Base-by-base conservation (phyloP, 2,113 vertebrate species). In the Heterotilapia buettikoferi region DNA sequence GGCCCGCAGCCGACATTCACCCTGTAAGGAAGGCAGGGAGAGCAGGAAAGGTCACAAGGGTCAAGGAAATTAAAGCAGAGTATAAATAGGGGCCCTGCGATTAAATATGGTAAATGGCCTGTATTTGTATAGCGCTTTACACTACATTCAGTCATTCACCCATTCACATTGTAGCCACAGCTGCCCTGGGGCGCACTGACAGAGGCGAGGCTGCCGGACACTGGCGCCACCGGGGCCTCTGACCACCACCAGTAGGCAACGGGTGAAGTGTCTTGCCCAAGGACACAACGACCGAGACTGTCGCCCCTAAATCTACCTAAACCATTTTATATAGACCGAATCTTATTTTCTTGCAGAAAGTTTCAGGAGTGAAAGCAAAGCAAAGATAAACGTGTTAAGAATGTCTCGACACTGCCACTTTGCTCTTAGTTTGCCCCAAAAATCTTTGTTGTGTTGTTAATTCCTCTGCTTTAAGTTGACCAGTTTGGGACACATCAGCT, bases 1-100 rank as follows among this genome's bases (percentile, higher is more conserved):
- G 98, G 98, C 84, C 99, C 99, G 26, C 99, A 99, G 96, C 99
- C 99, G 90, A 99, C 98, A 47, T 99, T 99, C 94, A 99, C 99
- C 95, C 99, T 99, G 95, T 1, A 11, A 84, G 59, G 24, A 47
- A 50, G 56, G 85, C 29, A 85, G 43, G 53, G 53, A 86, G 57
- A 13, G 33, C 80, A 78, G 14, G 12, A 13, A 54, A 79, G 38
- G 40, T 38, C 36, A 47, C 7, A 2, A 12, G 53, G 85, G 88
- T 84, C 87, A 3, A 24, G 33, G 11, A 31, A n/a, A 50, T 50
- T 0, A 11, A 31, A 78, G 40, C 5, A 11, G 13, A 26, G 68
- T 8, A 29, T 26, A 76, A 16, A 2, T 10, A 26, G 36, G 4
- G 68, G 9, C 8, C 40, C 9, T 76, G 14, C 6, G 9, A 78